Percentiles rank a stretch among this genome's conserved stretches.
These are phyloP conservation scores for Rhinogobio ventralis DNA, from an alignment of 2,797 vertebrate species.

Conservation along the genomic window DNA sequence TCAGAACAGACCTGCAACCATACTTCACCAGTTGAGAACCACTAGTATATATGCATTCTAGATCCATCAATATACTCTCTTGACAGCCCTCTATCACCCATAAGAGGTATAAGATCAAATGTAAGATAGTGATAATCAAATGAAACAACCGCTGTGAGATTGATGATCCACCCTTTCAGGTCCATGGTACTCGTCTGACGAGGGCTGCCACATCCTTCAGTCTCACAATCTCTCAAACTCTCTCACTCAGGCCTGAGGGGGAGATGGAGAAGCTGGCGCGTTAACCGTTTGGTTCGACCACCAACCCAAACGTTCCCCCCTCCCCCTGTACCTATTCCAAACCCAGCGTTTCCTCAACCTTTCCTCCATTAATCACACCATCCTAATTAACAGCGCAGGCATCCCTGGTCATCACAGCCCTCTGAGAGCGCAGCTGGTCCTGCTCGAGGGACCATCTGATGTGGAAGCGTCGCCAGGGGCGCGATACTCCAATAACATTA, in stretches of 20 bases:
- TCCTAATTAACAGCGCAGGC: constrained; percentile 98
- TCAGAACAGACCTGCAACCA: not conserved
- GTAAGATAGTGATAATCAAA: constrained; percentile 26
- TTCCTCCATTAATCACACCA: constrained; percentile 94
- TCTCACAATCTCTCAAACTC: constrained; percentile 66
- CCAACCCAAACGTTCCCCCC: constrained; percentile 43
- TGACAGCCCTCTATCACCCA: constrained; percentile 8
- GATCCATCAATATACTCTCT: constrained; percentile 3
- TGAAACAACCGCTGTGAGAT: constrained; percentile 30
- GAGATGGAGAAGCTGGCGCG: constrained; percentile 7
- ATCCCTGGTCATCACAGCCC: constrained; percentile 76
- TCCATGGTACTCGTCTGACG: constrained; percentile 36
- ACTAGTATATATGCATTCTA: not conserved
- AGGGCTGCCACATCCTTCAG: constrained; percentile 63
- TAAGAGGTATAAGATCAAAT: not conserved
- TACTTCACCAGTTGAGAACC: not conserved
- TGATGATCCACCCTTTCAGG: constrained; percentile 42
- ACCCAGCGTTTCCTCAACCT: constrained; percentile 67
- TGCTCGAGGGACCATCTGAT: constrained; percentile 75
- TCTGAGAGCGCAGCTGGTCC: constrained; percentile 87
- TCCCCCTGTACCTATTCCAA: constrained; percentile 63
- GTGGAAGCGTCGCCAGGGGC: constrained; percentile 63
- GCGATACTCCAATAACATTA: constrained; percentile 43
- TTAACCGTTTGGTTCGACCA: constrained; percentile 28
- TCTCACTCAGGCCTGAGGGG: constrained; percentile 24